phyloP scores from a whole-genome alignment of 2,888 invertebrate genomes.

The Harpagoxenus sublaevis region DNA sequence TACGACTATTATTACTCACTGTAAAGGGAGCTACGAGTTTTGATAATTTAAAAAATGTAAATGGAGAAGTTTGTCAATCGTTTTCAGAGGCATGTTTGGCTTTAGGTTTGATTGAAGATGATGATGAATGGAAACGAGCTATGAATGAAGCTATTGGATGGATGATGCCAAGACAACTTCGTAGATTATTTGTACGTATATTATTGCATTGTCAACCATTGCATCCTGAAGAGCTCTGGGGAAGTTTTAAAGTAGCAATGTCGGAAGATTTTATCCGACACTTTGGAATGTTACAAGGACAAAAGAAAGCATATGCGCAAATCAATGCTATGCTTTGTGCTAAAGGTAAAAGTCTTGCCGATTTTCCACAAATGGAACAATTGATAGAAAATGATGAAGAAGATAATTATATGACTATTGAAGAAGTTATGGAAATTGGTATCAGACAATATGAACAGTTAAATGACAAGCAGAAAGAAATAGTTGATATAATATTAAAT shows the following conservation, averaged over 20 bases:
- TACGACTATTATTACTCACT: constrained; percentile 68
- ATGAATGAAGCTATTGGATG: too few relatives aligned
- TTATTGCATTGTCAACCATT: constrained; percentile 64
- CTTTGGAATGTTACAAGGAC: neutral
- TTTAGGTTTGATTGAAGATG: constrained; percentile 78
- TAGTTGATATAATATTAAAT: neutral
- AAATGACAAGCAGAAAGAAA: neutral
- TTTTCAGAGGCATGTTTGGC: constrained; percentile 76
- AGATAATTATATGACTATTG: neutral
- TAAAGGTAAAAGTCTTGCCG: neutral
- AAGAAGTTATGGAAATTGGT: neutral
- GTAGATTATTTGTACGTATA: neutral
- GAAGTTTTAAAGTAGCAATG: neutral
- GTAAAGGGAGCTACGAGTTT: constrained; percentile 77
- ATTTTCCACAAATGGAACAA: constrained; percentile 5
- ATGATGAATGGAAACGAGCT: constrained; percentile 28
- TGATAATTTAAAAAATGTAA: constrained; percentile 74
- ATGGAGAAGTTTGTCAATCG: constrained; percentile 73
- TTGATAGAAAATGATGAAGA: neutral
- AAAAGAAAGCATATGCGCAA: neutral
- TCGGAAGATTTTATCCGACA: neutral
- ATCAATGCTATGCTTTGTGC: neutral
- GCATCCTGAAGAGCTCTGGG: constrained; percentile 59
- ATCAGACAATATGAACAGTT: neutral
- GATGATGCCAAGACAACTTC: too few relatives aligned